Evolutionary conservation across 2,797 vertebrate species (phyloP).

Genomic region (Loris lydekkerianus): DNA sequence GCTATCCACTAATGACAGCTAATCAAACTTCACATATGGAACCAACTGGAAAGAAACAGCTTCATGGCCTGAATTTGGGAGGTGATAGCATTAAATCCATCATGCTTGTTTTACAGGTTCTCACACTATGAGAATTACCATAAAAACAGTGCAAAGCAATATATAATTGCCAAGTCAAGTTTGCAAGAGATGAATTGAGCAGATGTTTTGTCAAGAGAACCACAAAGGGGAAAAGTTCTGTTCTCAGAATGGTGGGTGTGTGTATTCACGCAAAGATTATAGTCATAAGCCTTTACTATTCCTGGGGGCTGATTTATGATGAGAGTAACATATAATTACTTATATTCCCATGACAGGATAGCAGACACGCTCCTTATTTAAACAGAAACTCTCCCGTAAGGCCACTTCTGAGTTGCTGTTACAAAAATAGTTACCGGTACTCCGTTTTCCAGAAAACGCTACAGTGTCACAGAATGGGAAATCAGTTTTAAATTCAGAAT

Average conservation of each 20-base stretch:
- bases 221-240: not conserved
- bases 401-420: not conserved
- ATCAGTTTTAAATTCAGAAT: not conserved
- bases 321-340: not conserved
- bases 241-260: not conserved
- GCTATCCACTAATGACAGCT: not conserved
- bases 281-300: not conserved
- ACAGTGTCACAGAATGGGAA: not conserved
- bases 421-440: not conserved
- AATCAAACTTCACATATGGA: not conserved
- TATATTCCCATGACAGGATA: not conserved
- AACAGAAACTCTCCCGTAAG: not conserved
- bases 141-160: not conserved
- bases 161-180: not conserved
- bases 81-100: not conserved
- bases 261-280: not conserved
- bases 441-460: not conserved
- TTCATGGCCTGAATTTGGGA: not conserved
- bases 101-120: not conserved
- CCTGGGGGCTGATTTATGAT: not conserved
- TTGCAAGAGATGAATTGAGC: not conserved
- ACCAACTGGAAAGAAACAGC: not conserved
- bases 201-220: not conserved
- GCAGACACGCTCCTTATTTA: not conserved
- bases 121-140: not conserved